phyloP scores from a whole-genome alignment of 2,113 vertebrate species.

The Lathamus discolor region DNA sequence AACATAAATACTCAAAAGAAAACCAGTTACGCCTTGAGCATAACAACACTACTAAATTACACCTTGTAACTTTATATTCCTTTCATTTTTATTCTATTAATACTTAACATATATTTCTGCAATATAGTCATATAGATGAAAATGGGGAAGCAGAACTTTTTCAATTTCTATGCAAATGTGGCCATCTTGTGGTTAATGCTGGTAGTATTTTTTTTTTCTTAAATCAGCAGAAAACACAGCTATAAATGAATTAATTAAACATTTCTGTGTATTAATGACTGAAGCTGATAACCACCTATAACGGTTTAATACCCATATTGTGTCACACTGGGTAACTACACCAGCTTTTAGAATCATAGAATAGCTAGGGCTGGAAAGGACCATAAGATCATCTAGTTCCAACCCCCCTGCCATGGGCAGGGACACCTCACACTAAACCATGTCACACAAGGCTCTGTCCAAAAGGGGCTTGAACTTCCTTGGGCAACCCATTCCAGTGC shows the following conservation, averaged over 20 bases:
- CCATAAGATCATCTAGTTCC: too few species aligned
- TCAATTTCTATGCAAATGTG: slow-evolving; percentile 55
- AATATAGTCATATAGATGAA: background rate
- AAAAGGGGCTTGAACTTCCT: too few species aligned
- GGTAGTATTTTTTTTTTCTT: background rate
- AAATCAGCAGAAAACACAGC: background rate
- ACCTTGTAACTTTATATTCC: rapidly evolving
- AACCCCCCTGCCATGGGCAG: too few species aligned
- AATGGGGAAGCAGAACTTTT: background rate
- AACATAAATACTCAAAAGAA: background rate
- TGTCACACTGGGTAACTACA: background rate
- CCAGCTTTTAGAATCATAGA: background rate
- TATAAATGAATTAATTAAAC: background rate
- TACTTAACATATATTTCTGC: background rate
- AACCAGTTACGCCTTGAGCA: background rate
- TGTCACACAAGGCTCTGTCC: too few species aligned
- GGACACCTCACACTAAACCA: too few species aligned
- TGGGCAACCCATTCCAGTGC: too few species aligned
- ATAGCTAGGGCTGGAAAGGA: too few species aligned
- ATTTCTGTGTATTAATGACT: background rate
- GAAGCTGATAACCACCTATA: background rate
- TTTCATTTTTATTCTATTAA: background rate
- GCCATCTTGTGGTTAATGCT: slow-evolving; percentile 76
- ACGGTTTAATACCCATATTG: background rate
- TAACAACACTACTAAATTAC: background rate